Conservation (phyloP, 2,797 vertebrate species). For the Gorsachius magnificus region DNA sequence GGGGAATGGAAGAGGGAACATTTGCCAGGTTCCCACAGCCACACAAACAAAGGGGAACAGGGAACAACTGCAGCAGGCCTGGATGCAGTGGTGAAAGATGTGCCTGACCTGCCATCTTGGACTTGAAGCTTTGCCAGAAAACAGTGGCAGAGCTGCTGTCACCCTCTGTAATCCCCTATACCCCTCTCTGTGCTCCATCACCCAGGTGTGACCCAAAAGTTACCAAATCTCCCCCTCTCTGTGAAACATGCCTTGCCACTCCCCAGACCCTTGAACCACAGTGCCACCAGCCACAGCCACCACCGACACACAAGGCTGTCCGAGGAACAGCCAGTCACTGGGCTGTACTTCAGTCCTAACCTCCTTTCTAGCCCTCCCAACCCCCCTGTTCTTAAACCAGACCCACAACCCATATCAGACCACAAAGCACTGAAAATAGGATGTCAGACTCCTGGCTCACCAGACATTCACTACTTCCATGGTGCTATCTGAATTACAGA, state of each 20-base stretch:
- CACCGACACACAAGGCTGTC: background rate
- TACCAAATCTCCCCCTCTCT: background rate
- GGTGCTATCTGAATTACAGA: background rate
- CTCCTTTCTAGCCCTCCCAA: background rate
- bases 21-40: conserved; percentile 41
- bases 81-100: background rate
- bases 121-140: background rate
- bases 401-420: background rate
- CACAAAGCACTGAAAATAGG: background rate
- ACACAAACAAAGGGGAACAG: background rate
- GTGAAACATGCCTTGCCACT: background rate
- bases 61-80: background rate
- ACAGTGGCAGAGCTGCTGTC: background rate
- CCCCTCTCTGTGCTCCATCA: background rate
- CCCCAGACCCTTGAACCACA: background rate
- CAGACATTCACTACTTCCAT: background rate
- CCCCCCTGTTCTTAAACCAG: background rate
- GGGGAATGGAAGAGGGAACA: background rate
- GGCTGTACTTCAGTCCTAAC: background rate
- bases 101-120: background rate
- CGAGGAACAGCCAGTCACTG: background rate
- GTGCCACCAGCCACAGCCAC: background rate
- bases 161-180: background rate
- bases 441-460: background rate
- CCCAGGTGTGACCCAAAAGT: background rate